A percentile compares a stretch with the other conserved stretches of the same genome.
Evolutionary conservation across 2,797 vertebrate species (phyloP).

Genomic region (Phrynocephalus forsythii): DNA sequence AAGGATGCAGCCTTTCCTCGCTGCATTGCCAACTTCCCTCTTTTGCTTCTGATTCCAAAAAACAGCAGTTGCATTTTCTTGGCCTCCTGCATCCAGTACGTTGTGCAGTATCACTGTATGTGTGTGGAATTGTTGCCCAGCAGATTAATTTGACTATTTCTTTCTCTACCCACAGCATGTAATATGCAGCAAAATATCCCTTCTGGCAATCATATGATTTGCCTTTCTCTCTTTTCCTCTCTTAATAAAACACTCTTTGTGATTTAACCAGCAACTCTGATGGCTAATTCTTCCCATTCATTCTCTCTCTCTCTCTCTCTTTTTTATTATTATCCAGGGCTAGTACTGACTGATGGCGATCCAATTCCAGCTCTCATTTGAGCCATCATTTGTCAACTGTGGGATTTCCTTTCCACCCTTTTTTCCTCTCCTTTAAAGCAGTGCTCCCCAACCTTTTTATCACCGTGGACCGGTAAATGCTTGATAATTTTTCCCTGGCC

Average conservation of each 20-base stretch:
- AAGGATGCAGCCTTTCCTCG: not conserved
- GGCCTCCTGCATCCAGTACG: not conserved
- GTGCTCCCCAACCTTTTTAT: no score
- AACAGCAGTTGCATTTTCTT: not conserved
- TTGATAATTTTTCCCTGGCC: no score
- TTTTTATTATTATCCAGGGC: not conserved
- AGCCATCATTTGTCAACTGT: not conserved
- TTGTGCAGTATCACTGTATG: not conserved
- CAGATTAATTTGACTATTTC: not conserved
- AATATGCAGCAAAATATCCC: not conserved
- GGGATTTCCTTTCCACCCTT: not conserved
- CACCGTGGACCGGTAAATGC: no score
- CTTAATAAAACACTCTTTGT: not conserved
- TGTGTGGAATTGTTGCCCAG: not conserved
- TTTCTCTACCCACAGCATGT: not conserved
- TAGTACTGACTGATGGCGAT: not conserved
- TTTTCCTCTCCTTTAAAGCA: not conserved
- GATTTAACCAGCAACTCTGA: not conserved
- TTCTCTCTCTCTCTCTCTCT: not conserved
- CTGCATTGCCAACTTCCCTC: slow-evolving; percentile 1
- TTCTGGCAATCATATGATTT: not conserved
- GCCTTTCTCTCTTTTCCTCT: not conserved
- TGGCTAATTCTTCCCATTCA: not conserved
- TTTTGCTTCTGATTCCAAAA: not conserved
- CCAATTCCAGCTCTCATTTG: not conserved